Evolutionary conservation across 1,140 invertebrate genomes (phyloP), one percentile per base, ranked within the genome.

Genomic region (Rhopalosiphum padi): DNA sequence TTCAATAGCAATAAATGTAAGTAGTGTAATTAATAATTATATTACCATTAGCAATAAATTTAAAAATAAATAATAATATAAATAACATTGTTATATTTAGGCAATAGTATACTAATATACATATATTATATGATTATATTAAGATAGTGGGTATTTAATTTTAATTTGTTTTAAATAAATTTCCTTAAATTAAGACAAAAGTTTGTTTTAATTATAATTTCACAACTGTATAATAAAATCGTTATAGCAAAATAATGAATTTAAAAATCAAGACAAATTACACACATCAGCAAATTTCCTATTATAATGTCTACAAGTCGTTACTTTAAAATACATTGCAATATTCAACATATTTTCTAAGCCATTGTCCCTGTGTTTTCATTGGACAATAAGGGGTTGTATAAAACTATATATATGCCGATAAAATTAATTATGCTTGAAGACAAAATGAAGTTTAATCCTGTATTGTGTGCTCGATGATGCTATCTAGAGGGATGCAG

Each of bases 381-480:
- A 90, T 90, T 90, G 88, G 88, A 60, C 23, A 30, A 55, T 30
- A 55, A 60, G 11, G 88, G 88, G 11, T 53, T 37, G 53, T 35
- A 41, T 43, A 90, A 43, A 90, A 90, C 53, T 37, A 23, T 88
- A 35, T 43, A 68, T 41, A 35, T 21, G 77, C 53, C 91, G 37
- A 86, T 93, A 93, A 93, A 93, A 93, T 93, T 93, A 93, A 93
- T 93, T 55, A 85, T n/a, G 91, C 91, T 83, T 92, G 90, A 92
- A 92, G 91, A 85, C 91, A 55, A 93, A 86, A 93, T 85, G 43
- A 93, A 93, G 48, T 93, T 83, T 93, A 85, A 93, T 86, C 51
- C 91, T 11, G 90, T 25, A 22, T 1, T 37, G 87, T 37, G n/a
- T 53, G 87, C 30, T n/a, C 46, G 53, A 68, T 30, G 91, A 85